Conservation (phyloP, 2,888 invertebrate genomes). For the Cloeon dipterum region DNA sequence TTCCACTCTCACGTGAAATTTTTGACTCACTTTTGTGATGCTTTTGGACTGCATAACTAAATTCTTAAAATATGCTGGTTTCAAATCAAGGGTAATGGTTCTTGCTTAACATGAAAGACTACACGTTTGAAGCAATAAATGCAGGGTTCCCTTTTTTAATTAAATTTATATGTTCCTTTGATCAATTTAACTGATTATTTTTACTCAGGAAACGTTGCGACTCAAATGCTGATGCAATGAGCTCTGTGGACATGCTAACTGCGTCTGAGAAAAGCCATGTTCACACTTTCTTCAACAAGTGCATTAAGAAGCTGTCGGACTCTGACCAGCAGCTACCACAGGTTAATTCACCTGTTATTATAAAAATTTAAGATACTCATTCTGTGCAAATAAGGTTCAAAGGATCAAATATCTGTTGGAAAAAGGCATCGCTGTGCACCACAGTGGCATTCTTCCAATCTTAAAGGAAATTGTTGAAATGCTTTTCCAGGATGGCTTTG, state of each 20-base stretch:
- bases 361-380: background rate
- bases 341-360: constrained; percentile 17
- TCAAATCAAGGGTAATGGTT: too few relatives aligned
- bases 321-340: constrained; percentile 80
- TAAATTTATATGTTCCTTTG: too few relatives aligned
- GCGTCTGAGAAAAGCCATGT: constrained; percentile 67
- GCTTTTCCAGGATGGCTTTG: constrained; percentile 78
- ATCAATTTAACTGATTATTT: too few relatives aligned
- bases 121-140: too few relatives aligned
- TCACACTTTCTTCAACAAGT: constrained; percentile 62
- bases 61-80: too few relatives aligned
- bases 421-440: constrained; percentile 90
- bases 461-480: constrained; percentile 99
- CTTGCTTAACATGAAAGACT: too few relatives aligned
- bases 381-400: constrained; percentile 32
- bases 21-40: too few relatives aligned
- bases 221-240: constrained; percentile 30
- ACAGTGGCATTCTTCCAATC: constrained; percentile 92
- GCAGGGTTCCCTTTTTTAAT: too few relatives aligned
- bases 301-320: constrained; percentile 54
- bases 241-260: constrained; percentile 50
- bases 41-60: too few relatives aligned
- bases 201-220: too few relatives aligned
- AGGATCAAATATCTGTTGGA: constrained; percentile 44
- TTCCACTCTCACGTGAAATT: too few relatives aligned